Conservation (phyloP, 2,888 invertebrate genomes). For the Andrena marginata region DNA sequence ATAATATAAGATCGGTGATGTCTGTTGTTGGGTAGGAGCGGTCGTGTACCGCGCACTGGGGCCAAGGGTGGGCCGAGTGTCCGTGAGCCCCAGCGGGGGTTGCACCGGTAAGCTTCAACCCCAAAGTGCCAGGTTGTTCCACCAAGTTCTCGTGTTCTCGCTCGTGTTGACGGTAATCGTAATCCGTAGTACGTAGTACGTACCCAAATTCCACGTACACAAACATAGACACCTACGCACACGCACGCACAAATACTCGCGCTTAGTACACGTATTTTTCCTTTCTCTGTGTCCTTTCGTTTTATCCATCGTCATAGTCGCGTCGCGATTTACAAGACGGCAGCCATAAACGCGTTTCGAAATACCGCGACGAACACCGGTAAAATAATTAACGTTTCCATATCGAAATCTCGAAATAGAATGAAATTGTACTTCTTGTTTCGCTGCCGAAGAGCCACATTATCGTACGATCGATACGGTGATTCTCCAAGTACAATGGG, state of each 20-base stretch:
- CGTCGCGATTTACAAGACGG: not conserved
- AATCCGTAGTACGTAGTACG: slow-evolving; percentile 83
- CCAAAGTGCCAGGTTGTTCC: slow-evolving; percentile 82
- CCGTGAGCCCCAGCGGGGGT: slow-evolving; percentile 84
- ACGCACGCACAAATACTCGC: not conserved
- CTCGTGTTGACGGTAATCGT: slow-evolving; percentile 83
- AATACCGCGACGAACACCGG: not conserved
- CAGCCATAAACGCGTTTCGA: not conserved
- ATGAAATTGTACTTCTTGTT: not conserved
- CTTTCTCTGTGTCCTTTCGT: not conserved
- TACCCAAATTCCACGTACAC: slow-evolving; percentile 74
- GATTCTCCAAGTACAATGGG: slow-evolving; percentile 37
- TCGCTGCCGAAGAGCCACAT: not conserved
- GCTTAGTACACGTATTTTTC: not conserved
- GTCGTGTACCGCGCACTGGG: slow-evolving; percentile 84
- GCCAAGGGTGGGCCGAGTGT: slow-evolving; percentile 84
- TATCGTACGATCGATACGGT: slow-evolving; percentile 22
- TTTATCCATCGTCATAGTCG: not conserved
- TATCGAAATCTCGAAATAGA: not conserved
- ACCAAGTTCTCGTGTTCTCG: slow-evolving; percentile 82
- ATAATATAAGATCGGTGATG: slow-evolving; percentile 79
- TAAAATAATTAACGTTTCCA: slow-evolving; percentile 4
- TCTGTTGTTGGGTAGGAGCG: slow-evolving; percentile 85
- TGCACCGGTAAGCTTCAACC: slow-evolving; percentile 85
- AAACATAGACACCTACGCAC: slow-evolving; percentile 35